Base-by-base conservation (phyloP, 2,113 vertebrate genomes). In the Electrona antarctica region DNA sequence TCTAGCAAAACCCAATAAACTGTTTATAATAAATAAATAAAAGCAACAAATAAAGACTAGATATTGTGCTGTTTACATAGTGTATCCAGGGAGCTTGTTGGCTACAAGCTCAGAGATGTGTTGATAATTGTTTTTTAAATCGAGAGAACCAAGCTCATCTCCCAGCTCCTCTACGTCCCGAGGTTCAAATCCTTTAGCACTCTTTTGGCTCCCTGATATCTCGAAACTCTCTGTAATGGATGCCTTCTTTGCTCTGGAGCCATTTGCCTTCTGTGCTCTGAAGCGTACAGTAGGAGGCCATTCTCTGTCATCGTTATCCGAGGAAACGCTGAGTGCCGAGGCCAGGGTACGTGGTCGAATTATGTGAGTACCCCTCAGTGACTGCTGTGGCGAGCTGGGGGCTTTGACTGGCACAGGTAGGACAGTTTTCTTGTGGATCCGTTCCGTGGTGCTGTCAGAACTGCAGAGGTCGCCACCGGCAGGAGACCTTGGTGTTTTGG, bases 31-130 rank as follows among this genome's bases (percentile, higher is more conserved):
- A 9, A 10, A 55, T 65, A 8, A 14, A 21, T 21, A 21, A 56
- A 21, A 47, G 7, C 9, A 59, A 28, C 15, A 45, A 57, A 2
- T 41, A 41, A 46, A 8, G 6, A 21, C 7, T 47, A 56, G 0
- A 57, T 15, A 15, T 33, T 28, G 10, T 7, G 8, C 29, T 10
- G 52, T 28, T 92, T 90, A 98, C 87, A 98, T 77, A 1, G 96
- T 98, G 64, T 98, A 98, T 67, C 96, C 97, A 3, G 96, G 96
- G 69, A 97, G 94, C 72, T 94, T 96, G 64, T 81, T 93, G 81
- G 92, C 85, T 79, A 96, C 88, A 63, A 98, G 90, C 73, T 98
- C 91, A 79, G 95, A 94, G 59, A 98, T 93, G 69, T 96, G 94
- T 87, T 81, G 94, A 86, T 88, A 96, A 68, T 93, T 89, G 70